Conservation (phyloP, 2,797 vertebrate species). For the Cossypha caffra region DNA sequence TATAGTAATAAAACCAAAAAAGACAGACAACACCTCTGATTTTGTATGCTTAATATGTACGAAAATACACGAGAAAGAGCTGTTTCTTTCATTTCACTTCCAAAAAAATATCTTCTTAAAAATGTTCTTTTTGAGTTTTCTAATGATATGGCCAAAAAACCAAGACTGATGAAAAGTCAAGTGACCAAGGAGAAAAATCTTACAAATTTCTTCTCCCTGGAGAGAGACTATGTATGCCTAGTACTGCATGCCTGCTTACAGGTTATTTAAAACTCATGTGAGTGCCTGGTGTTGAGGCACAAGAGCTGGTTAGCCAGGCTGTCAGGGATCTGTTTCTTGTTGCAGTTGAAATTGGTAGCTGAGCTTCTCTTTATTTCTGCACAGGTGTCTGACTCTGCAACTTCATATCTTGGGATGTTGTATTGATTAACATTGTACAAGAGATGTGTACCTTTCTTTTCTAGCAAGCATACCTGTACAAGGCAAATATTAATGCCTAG, state of each 20-base stretch:
- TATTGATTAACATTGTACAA: slow-evolving; percentile 39
- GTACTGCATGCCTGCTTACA: neutral
- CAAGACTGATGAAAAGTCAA: neutral
- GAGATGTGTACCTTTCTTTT: neutral
- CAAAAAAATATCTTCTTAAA: neutral
- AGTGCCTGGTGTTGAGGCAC: neutral
- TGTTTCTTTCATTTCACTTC: neutral
- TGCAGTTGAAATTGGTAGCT: neutral
- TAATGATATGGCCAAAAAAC: neutral
- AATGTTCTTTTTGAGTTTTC: neutral
- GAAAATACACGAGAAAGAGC: neutral
- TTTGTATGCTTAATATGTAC: neutral
- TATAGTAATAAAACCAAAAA: neutral
- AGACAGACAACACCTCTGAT: neutral
- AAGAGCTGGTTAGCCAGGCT: neutral
- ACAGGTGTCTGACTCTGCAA: neutral
- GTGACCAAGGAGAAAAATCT: neutral
- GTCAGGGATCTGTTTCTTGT: neutral
- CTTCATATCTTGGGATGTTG: neutral
- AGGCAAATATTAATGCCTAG: slow-evolving; percentile 40
- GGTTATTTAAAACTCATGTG: neutral
- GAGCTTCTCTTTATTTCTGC: neutral
- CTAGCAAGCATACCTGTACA: neutral
- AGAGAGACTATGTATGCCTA: neutral
- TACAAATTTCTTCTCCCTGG: neutral